phyloP scores from a whole-genome alignment of 2,113 vertebrate species.

The Mohoua ochrocephala region DNA sequence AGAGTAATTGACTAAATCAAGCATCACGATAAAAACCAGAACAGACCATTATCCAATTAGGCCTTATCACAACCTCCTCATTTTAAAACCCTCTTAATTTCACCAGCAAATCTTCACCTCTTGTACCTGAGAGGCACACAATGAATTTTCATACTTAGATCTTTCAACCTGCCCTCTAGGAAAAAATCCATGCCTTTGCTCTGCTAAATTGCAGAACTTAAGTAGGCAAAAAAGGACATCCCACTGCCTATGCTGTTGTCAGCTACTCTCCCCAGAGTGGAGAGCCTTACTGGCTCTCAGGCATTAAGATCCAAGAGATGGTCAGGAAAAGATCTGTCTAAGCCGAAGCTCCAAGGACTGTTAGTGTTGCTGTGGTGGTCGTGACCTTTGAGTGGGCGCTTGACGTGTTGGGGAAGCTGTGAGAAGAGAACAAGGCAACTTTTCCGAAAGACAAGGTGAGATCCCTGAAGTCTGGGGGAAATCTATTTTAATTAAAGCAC shows the following conservation, averaged over 20 bases:
- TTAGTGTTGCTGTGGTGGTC: background rate
- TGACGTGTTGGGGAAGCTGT: accelerated
- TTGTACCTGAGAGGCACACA: background rate
- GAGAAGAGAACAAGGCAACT: background rate
- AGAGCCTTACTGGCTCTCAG: background rate
- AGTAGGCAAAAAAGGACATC: background rate
- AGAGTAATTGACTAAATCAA: background rate
- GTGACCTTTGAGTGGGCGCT: background rate
- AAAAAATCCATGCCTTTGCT: background rate
- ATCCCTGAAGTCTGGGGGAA: background rate
- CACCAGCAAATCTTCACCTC: background rate
- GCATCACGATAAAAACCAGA: background rate
- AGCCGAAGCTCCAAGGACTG: background rate
- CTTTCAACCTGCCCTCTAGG: background rate
- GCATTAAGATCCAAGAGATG: background rate
- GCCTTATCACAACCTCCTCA: background rate
- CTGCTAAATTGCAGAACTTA: background rate
- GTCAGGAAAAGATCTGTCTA: background rate
- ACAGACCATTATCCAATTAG: background rate
- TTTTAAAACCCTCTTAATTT: background rate
- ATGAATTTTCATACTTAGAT: background rate
- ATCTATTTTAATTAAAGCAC: background rate
- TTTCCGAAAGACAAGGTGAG: background rate
- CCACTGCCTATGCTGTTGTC: background rate
- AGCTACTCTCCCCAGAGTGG: background rate